Percentiles rank a stretch among this genome's conserved stretches.
Evolutionary conservation across 2,888 invertebrate species (phyloP).

Genomic region (Muschampia plurimacula): DNA sequence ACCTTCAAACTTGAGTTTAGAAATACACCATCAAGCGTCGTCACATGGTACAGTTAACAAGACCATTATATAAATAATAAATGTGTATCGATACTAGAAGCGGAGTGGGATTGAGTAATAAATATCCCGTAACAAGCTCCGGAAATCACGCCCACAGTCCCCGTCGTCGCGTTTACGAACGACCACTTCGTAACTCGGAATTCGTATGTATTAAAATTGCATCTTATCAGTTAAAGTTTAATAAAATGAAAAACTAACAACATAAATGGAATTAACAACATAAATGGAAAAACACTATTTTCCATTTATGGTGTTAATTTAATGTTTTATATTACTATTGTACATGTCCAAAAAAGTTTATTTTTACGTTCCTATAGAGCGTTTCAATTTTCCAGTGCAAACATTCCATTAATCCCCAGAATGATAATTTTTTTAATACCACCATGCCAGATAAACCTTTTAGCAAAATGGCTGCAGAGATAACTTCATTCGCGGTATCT

Average conservation of each 20-base stretch:
- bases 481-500: constrained; percentile 22
- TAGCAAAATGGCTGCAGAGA: constrained; percentile 14
- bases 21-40: not conserved
- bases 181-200: constrained; percentile 20
- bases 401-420: not conserved
- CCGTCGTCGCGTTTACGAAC: constrained; percentile 46
- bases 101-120: constrained; percentile 47
- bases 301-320: too few relatives aligned
- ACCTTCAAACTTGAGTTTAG: not conserved
- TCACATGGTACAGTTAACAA: constrained; percentile 26
- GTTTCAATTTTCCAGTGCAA: not conserved
- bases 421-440: constrained; percentile 6
- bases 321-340: not conserved
- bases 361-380: not conserved
- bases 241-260: too few relatives aligned
- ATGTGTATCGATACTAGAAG: constrained; percentile 31
- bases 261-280: too few relatives aligned
- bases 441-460: constrained; percentile 15
- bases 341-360: not conserved
- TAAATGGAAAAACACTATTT: too few relatives aligned
- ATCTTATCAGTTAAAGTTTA: not conserved
- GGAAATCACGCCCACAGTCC: constrained; percentile 46
- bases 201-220: not conserved
- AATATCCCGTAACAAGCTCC: constrained; percentile 52
- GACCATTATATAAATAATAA: constrained; percentile 32